These are phyloP conservation scores for Atherinomorus stipes DNA, from an alignment of 2,113 vertebrate genomes.

Conservation along the genomic window DNA sequence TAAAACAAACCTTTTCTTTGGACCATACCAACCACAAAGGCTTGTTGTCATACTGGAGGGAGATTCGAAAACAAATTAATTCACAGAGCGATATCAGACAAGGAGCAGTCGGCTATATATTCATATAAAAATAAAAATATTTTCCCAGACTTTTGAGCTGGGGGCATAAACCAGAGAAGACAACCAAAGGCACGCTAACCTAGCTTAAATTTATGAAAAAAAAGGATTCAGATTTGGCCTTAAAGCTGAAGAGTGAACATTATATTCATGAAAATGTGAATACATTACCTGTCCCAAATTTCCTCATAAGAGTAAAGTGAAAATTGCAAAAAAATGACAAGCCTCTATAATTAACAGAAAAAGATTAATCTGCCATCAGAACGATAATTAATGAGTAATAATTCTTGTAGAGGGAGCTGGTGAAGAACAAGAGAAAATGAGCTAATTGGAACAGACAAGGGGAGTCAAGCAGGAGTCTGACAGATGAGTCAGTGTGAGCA, in stretches of 20 bases:
- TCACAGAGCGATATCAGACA: background rate
- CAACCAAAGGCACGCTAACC: too few species aligned
- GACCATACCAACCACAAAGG: too few species aligned
- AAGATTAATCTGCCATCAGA: constrained; percentile 12
- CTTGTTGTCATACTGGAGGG: too few species aligned
- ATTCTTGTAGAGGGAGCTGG: constrained; percentile 18
- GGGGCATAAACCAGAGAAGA: background rate
- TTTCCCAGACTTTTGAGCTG: background rate
- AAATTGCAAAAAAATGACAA: background rate
- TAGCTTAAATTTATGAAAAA: background rate
- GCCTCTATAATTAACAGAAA: constrained; percentile 5
- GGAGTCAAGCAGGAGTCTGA: constrained; percentile 37
- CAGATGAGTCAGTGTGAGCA: constrained; percentile 56
- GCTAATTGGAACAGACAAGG: constrained; percentile 45
- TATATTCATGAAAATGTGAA: background rate
- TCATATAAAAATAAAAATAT: background rate
- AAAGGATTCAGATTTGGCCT: background rate
- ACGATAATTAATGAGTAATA: constrained; percentile 31
- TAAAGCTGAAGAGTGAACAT: background rate
- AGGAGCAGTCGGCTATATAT: too few species aligned
- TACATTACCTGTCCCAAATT: background rate
- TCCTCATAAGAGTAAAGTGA: background rate
- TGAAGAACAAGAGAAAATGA: constrained; percentile 9
- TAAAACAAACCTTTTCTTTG: too few species aligned
- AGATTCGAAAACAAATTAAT: too few species aligned